These are phyloP conservation scores for Cephus pygmeus DNA, from an alignment of 2,888 invertebrate species.

Conservation along the genomic window DNA sequence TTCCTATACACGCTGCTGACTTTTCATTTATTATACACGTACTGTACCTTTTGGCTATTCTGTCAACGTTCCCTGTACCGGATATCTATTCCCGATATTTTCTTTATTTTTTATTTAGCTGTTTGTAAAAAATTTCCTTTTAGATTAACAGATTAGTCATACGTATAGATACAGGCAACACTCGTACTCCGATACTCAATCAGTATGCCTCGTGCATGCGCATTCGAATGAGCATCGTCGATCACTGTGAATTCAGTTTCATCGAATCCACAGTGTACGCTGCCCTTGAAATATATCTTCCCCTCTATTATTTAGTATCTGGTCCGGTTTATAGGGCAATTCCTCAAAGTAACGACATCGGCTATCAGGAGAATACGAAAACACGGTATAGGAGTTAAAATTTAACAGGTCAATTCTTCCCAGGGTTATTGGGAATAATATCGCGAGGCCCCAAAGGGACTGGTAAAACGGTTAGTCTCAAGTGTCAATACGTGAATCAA, in stretches of 20 bases:
- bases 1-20: background rate
- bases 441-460: background rate
- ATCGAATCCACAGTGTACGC: background rate
- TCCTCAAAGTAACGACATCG: constrained; percentile 1
- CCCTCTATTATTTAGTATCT: constrained; percentile 1
- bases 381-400: background rate
- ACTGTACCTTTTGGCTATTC: background rate
- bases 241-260: background rate
- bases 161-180: background rate
- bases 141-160: background rate
- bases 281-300: background rate
- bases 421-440: background rate
- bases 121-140: background rate
- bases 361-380: constrained; percentile 1
- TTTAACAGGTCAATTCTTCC: constrained; percentile 4
- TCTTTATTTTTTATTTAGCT: background rate
- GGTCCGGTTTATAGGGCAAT: constrained; percentile 2
- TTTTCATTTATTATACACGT: background rate
- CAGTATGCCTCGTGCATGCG: background rate
- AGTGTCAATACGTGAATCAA: background rate
- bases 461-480: background rate
- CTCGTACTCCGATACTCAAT: background rate
- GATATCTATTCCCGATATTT: background rate
- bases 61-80: background rate
- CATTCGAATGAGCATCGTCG: background rate